Conservation (phyloP, 2,888 invertebrate genomes). For the Napeogenes inachia region DNA sequence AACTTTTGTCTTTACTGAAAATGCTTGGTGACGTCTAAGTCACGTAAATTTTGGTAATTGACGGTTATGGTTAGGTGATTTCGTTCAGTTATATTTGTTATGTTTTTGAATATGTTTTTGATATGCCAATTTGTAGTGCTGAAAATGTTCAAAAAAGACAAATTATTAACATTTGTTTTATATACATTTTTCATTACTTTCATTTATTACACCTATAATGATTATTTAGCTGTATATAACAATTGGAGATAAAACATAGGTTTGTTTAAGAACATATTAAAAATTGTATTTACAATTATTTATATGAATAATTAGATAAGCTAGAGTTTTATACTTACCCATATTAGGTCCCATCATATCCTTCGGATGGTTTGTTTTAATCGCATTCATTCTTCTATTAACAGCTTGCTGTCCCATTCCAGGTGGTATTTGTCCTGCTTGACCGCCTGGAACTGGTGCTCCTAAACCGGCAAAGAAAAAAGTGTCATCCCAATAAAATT, state of each 20-base stretch:
- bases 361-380: conserved; percentile 91
- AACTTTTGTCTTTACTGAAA: conserved; percentile 20
- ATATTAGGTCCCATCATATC: conserved; percentile 87
- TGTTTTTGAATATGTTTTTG: conserved; percentile 22
- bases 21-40: conserved; percentile 10
- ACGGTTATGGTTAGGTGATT: conserved; percentile 25
- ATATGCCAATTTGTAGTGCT: conserved; percentile 27
- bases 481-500: not conserved
- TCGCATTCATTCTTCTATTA: conserved; percentile 89
- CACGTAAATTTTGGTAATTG: conserved; percentile 8
- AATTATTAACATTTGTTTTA: not conserved
- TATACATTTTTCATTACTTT: not conserved
- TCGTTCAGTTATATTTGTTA: conserved; percentile 21
- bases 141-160: conserved; percentile 5
- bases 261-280: not conserved
- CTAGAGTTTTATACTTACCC: conserved; percentile 76
- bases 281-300: conserved; percentile 2
- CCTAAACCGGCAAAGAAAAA: conserved; percentile 32
- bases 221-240: not conserved
- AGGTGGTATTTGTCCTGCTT: conserved; percentile 67
- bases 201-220: not conserved
- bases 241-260: too few species aligned
- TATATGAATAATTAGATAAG: not conserved
- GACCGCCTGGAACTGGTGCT: conserved; percentile 54
- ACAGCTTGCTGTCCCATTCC: conserved; percentile 78